Evolutionary conservation across 1,140 invertebrate genomes (phyloP).

Genomic region (Drosophila erecta): DNA sequence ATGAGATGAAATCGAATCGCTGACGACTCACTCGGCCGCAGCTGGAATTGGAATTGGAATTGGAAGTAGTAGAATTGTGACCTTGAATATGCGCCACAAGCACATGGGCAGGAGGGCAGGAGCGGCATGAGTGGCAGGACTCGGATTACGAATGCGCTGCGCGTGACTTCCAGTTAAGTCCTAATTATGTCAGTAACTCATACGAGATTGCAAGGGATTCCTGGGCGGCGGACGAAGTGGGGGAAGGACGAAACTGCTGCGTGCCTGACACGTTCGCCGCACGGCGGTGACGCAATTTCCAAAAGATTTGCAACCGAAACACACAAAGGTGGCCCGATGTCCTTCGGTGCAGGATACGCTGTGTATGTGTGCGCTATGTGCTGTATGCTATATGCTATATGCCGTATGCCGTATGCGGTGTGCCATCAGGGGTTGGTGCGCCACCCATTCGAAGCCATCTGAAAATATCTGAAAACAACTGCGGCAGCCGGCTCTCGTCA

Average conservation of each 20-base stretch:
- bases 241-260: conserved; percentile 44
- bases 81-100: conserved; percentile 54
- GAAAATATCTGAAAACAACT: conserved; percentile 41
- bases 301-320: conserved; percentile 70
- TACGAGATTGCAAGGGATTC: conserved; percentile 65
- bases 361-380: not conserved
- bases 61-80: conserved; percentile 43
- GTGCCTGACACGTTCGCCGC: conserved; percentile 71
- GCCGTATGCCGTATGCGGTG: conserved; percentile 5
- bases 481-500: conserved; percentile 48
- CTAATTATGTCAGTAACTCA: conserved; percentile 82
- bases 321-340: conserved; percentile 58
- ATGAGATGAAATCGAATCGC: conserved; percentile 40
- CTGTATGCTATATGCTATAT: conserved; percentile 4
- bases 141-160: conserved; percentile 74
- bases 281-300: conserved; percentile 72
- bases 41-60: conserved; percentile 36
- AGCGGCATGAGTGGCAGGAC: conserved; percentile 28
- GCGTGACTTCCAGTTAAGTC: conserved; percentile 80
- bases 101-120: not conserved
- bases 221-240: conserved; percentile 8
- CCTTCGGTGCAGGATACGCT: conserved; percentile 38
- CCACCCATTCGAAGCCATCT: conserved; percentile 43
- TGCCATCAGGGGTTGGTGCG: conserved; percentile 47
- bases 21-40: conserved; percentile 47